Base-by-base conservation (phyloP, 2,797 vertebrate genomes). In the Sebastes vulpes region DNA sequence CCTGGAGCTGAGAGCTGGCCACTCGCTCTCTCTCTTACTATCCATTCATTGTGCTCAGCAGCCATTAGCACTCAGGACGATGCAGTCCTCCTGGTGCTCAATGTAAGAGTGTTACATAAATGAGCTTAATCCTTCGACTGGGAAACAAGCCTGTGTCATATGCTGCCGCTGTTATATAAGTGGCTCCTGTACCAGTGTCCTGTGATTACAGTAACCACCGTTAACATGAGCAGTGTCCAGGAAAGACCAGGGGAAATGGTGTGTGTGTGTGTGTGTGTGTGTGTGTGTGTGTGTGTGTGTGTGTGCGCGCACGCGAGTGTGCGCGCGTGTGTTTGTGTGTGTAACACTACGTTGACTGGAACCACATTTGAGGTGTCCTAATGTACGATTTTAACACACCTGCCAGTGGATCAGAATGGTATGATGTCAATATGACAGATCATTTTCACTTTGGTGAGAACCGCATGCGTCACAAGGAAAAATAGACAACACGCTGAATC, bases 51-150 rank as follows among this genome's bases (percentile, higher is more conserved):
- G 56, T 56, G 68, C 70, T 75, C 32, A 61, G 52, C 74, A 75
- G 63, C 81, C 80, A 81, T 83, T 83, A 88, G 76, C 70, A 66
- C 66, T 78, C 50, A 57, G 84, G 77, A 90, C 61, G 59, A 76
- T 77, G 77, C 69, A 52, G 75, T 81, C 71, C 72, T 89, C 77
- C 66, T 72, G 74, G 65, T 81, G 69, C 76, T 82, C 67, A 84
- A 75, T 85, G 72, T 80, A 90, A 90, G 82, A 79, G 82, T 84
- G 90, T 94, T 95, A 94, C 60, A 91, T 94, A 95, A 96, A 95
- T 88, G 83, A 90, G 85, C 86, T 93, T 92, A 95, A 95, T 93
- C 90, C 92, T 86, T 85, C 82, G 85, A 91, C 86, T 84, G 90
- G 84, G 84, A 89, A 87, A 87, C 84, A 81, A 86, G 88, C 79